Evolutionary conservation across 2,113 vertebrate genomes (phyloP), one percentile per base, ranked within the genome.

Genomic region (Oncorhynchus masou): DNA sequence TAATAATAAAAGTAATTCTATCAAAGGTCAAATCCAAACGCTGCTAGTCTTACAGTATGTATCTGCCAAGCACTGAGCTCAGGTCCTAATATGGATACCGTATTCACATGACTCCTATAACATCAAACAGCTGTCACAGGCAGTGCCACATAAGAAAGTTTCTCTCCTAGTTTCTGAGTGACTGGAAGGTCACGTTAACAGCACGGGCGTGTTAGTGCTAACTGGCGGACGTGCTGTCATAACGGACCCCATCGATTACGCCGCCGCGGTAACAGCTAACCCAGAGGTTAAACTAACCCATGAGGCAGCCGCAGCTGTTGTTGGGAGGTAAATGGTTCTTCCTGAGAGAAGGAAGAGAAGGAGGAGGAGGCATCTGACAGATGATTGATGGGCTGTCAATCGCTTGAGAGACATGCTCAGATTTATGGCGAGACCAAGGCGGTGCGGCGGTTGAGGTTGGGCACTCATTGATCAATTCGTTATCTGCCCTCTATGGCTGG

Each of bases 371-470:
- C 15, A 19, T 49, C 20, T 80, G 86, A 90, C 85, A 83, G 45
- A 79, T 86, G 89, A 91, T 73, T 86, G 90, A 92, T 91, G 86
- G 79, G 71, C 85, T 88, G 89, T 91, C 89, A 69, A 88, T 90
- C 81, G 89, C 85, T 86, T 85, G 87, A 85, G 85, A 89, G 85
- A 77, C 84, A 73, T 59, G 80, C 76, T 73, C 19, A 68, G 87
- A 92, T 92, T 90, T 88, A 91, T 86, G 88, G 84, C 79, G 27
- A 79, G 71, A 24, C 72, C 73, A 70, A 70, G 84, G 74, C 81
- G 74, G 78, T 69, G 8, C 34, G 86, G 86, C 84, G 80, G 77
- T 84, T 64, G 49, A 71, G 76, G 82, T 86, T 57, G 60, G 3
- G 77, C 27, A 68, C 81, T 62, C 85, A 83, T 88, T 88, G 91